Evolutionary conservation across 2,888 invertebrate species (phyloP).

Genomic region (Callinectes sapidus): DNA sequence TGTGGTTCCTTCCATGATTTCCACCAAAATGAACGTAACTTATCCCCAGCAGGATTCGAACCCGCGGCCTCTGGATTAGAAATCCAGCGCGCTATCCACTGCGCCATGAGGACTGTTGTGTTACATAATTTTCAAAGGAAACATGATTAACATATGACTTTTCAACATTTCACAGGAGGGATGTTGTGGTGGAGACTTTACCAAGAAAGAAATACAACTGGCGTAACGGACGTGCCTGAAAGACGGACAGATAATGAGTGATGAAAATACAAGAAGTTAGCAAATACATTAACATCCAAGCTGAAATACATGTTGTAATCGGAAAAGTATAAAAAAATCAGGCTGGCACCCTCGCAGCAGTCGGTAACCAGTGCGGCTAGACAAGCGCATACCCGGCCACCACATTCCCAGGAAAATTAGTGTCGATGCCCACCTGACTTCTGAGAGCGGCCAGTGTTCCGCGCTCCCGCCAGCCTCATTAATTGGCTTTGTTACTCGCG

Average conservation of each 20-base stretch:
- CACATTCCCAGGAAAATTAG: conserved; percentile 26
- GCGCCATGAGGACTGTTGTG: conserved; percentile 71
- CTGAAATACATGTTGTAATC: not conserved
- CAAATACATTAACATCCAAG: not conserved
- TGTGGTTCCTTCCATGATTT: not conserved
- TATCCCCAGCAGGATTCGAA: conserved; percentile 73
- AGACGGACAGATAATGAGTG: not conserved
- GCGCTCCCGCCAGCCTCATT: not conserved
- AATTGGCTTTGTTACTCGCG: conserved; percentile 30
- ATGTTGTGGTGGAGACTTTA: not conserved
- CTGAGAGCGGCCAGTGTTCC: not conserved
- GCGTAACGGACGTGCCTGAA: not conserved
- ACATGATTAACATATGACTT: too few species aligned
- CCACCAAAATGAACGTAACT: not conserved
- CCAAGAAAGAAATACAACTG: not conserved
- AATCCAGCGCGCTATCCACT: conserved; percentile 73
- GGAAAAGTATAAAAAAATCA: not conserved
- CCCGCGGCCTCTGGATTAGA: conserved; percentile 73
- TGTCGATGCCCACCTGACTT: conserved; percentile 30
- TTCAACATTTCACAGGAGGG: not conserved
- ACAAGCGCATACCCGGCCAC: not conserved
- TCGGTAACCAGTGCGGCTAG: not conserved
- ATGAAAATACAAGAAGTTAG: not conserved
- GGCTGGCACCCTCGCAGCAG: not conserved
- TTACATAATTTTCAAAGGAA: not conserved